phyloP scores from a whole-genome alignment of 2,113 vertebrate genomes.

The Trichechus manatus region DNA sequence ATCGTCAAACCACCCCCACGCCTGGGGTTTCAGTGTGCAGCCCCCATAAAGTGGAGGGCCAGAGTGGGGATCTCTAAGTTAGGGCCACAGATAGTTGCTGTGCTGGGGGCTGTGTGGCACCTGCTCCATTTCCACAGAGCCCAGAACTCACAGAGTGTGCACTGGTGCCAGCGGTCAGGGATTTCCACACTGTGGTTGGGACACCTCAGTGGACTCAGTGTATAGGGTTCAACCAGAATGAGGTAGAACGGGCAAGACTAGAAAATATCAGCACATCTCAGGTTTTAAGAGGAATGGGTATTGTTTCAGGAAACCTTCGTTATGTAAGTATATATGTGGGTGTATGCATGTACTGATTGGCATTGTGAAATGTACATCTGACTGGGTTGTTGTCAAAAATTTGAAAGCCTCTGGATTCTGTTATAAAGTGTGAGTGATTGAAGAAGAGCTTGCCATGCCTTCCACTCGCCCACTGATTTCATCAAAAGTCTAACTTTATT shows the following conservation, averaged over 20 bases:
- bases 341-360: accelerated
- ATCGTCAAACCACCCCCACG: background rate
- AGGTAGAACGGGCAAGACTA: background rate
- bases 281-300: background rate
- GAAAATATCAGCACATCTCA: accelerated
- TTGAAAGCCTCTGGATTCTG: background rate
- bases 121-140: too few relatives aligned
- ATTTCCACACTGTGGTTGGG: accelerated
- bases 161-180: accelerated
- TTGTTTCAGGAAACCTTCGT: accelerated
- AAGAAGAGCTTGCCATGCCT: background rate
- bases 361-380: accelerated
- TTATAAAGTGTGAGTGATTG: background rate
- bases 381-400: too few relatives aligned
- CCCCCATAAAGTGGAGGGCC: background rate
- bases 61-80: accelerated
- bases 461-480: background rate
- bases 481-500: background rate
- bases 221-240: background rate
- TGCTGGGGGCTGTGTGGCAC: too few relatives aligned
- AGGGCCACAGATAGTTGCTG: background rate
- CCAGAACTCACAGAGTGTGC: too few relatives aligned
- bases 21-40: background rate
- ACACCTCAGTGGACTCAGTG: accelerated
- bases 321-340: accelerated